Evolutionary conservation across 2,113 vertebrate genomes (phyloP).

Genomic region (Tupaia tana): DNA sequence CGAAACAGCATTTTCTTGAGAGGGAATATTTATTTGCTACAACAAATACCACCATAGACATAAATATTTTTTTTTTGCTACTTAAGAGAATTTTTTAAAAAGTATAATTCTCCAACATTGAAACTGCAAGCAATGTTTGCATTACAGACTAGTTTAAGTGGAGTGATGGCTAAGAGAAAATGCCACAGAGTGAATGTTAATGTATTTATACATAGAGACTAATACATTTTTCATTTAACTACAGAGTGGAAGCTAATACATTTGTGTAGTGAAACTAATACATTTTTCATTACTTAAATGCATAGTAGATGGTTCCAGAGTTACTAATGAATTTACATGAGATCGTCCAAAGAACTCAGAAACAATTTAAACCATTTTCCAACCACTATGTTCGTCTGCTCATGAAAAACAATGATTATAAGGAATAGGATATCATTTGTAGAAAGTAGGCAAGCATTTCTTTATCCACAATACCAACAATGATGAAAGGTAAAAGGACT

Average conservation of each 20-base stretch:
- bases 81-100: not conserved
- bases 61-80: not conserved
- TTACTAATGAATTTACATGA: conserved; percentile 78
- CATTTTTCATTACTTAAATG: conserved; percentile 80
- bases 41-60: not conserved
- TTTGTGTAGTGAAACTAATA: conserved; percentile 73
- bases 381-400: not conserved
- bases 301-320: conserved; percentile 60
- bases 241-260: conserved; percentile 67
- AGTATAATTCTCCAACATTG: conserved; percentile 24
- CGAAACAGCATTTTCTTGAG: not conserved
- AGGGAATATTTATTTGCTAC: not conserved
- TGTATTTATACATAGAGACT: conserved; percentile 53
- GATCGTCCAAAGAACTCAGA: conserved; percentile 27
- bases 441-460: not conserved
- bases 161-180: not conserved
- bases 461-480: not conserved
- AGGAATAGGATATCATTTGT: not conserved
- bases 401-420: not conserved
- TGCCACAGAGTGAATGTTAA: conserved; percentile 28
- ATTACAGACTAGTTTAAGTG: conserved; percentile 39
- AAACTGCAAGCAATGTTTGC: conserved; percentile 57
- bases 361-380: conserved; percentile 53
- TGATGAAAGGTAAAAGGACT: not conserved
- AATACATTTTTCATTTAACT: conserved; percentile 76